Conservation (phyloP, 2,113 vertebrate species). For the Plestiodon gilberti region DNA sequence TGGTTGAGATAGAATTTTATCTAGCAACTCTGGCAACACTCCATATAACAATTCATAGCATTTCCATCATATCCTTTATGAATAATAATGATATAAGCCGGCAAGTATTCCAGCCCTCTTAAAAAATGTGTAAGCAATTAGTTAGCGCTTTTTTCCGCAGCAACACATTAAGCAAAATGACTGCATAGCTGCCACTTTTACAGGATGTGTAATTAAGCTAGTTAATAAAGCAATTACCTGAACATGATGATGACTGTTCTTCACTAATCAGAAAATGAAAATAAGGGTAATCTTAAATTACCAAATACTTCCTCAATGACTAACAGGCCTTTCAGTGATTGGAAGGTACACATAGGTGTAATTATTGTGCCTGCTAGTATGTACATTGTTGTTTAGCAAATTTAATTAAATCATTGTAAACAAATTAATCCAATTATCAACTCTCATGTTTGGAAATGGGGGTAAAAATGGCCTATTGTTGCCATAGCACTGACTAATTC, state of each 20-base stretch:
- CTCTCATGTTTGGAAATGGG: constrained; percentile 64
- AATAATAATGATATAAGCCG: constrained; percentile 48
- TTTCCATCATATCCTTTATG: constrained; percentile 30
- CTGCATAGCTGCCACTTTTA: constrained; percentile 69
- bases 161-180: constrained; percentile 70
- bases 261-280: constrained; percentile 74
- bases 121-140: constrained; percentile 68
- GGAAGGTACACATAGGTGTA: constrained; percentile 70
- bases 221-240: constrained; percentile 80
- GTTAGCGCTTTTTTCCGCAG: constrained; percentile 70
- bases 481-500: constrained; percentile 51
- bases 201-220: constrained; percentile 75
- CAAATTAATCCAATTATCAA: constrained; percentile 72
- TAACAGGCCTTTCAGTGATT: constrained; percentile 62
- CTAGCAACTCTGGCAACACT: background rate
- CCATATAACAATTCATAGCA: background rate
- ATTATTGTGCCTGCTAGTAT: constrained; percentile 68
- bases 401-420: constrained; percentile 74
- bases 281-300: constrained; percentile 71
- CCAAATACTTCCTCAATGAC: constrained; percentile 63
- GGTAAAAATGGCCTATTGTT: constrained; percentile 46
- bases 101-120: constrained; percentile 40
- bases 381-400: constrained; percentile 65
- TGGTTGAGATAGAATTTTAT: background rate
- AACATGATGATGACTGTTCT: constrained; percentile 64